Base-by-base conservation (phyloP, 1,140 invertebrate species). In the Reticulitermes speratus region DNA sequence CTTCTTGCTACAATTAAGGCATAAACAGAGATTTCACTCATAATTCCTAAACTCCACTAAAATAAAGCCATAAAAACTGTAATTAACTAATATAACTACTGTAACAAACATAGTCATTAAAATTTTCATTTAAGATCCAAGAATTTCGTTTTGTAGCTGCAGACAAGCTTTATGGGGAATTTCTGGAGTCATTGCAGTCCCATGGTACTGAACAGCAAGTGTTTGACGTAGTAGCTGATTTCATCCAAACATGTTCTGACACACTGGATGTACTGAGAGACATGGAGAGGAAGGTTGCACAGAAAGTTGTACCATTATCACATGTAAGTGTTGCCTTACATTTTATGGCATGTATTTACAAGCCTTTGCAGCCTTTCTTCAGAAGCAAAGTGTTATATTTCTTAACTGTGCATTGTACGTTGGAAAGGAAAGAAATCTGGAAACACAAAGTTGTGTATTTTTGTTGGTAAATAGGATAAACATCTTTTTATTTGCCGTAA, bases 111-210 rank as follows among this genome's bases (percentile, higher is more conserved):
- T 38, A 38, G 2, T 38, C 38, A n/a, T n/a, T n/a, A n/a, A 38
- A 30, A 75, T 75, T n/a, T 75, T 75, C 25, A n/a, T 75, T n/a
- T 75, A 6, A 75, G n/a, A 75, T 2, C 3, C n/a, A n/a, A 30
- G 12, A 5, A 25, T 75, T 25, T 75, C 1, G 30, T 75, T 84
- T 8, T 45, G n/a, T 44, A 84, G 91, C 91, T 30, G 89, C 91
- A 14, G 91, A 93, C 44, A 91, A 91, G 83, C 90, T 95, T 6
- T 94, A 92, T 87, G 90, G 92, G 25, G 93, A 94, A 85, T 95
- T 94, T 87, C 90, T 93, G 83, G 92, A 94, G 85, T 92, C 93
- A 23, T 88, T 94, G 9, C 94, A 94, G 84, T 88, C 89, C 1
- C 91, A 93, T 81, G 90, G 90, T 8, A 91, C 91, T 44, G 91